Conservation (phyloP, 2,888 invertebrate genomes). For the Caenorhabditis zanzibari region DNA sequence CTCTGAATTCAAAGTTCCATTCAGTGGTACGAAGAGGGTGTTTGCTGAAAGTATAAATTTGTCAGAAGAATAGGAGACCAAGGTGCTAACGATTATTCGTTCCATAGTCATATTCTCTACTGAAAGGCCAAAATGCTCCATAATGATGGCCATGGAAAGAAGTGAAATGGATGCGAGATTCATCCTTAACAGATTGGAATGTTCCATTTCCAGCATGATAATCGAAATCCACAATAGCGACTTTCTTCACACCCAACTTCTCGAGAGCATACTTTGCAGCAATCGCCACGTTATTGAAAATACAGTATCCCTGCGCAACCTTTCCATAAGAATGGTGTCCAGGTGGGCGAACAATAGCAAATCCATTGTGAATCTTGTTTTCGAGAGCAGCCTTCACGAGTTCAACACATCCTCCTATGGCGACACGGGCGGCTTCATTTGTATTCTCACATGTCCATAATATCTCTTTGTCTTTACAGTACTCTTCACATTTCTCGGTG, state of each 20-base stretch:
- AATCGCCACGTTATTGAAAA: slow-evolving; percentile 97
- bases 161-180: slow-evolving; percentile 67
- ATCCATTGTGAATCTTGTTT: slow-evolving; percentile 87
- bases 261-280: slow-evolving; percentile 89
- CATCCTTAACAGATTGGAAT: slow-evolving; percentile 67
- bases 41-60: slow-evolving; percentile 87
- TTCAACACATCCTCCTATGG: slow-evolving; percentile 74
- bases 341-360: slow-evolving; percentile 97
- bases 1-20: slow-evolving; percentile 93
- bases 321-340: slow-evolving; percentile 90
- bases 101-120: slow-evolving; percentile 67
- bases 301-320: slow-evolving; percentile 91
- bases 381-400: slow-evolving; percentile 73
- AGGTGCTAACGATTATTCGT: slow-evolving; percentile 52
- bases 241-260: slow-evolving; percentile 69
- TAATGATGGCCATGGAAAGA: slow-evolving; percentile 75
- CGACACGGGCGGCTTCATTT: slow-evolving; percentile 71
- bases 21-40: slow-evolving; percentile 97
- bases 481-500: slow-evolving; percentile 72
- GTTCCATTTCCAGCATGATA: slow-evolving; percentile 76
- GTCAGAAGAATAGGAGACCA: no score
- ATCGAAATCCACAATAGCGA: slow-evolving; percentile 75
- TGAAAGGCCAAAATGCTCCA: slow-evolving; percentile 77
- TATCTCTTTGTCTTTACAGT: slow-evolving; percentile 75
- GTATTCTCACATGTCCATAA: slow-evolving; percentile 73